These are phyloP conservation scores for Zonotrichia leucophrys DNA, from an alignment of 2,113 vertebrate species.

Conservation along the genomic window DNA sequence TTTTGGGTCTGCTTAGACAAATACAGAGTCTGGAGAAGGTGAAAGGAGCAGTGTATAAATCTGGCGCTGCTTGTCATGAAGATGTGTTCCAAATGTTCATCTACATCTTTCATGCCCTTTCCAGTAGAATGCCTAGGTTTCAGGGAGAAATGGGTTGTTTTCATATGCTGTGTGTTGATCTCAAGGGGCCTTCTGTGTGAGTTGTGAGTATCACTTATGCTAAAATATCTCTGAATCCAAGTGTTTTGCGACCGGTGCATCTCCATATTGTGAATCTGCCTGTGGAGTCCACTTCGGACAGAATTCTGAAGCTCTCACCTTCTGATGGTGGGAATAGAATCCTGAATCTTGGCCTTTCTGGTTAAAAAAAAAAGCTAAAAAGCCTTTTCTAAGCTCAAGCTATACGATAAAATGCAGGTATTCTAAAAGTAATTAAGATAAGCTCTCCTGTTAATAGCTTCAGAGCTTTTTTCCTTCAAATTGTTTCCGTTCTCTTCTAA, in stretches of 20 bases:
- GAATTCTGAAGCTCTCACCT: background rate
- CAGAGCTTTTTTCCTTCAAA: constrained; percentile 6
- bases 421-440: constrained; percentile 55
- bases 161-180: background rate
- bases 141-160: background rate
- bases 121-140: background rate
- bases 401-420: background rate
- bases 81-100: background rate
- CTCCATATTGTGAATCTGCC: accelerated
- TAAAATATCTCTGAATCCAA: background rate
- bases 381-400: background rate
- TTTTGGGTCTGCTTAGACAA: background rate
- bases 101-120: background rate
- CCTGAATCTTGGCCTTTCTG: background rate
- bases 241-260: background rate
- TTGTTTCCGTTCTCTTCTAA: constrained; percentile 36
- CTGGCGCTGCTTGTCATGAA: background rate
- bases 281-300: background rate
- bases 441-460: constrained; percentile 29
- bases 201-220: background rate
- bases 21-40: background rate
- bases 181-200: background rate
- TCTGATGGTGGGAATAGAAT: background rate
- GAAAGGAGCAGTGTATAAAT: background rate
- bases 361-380: background rate